Evolutionary conservation across 2,113 vertebrate species (phyloP).

Genomic region (Elephas maximus): DNA sequence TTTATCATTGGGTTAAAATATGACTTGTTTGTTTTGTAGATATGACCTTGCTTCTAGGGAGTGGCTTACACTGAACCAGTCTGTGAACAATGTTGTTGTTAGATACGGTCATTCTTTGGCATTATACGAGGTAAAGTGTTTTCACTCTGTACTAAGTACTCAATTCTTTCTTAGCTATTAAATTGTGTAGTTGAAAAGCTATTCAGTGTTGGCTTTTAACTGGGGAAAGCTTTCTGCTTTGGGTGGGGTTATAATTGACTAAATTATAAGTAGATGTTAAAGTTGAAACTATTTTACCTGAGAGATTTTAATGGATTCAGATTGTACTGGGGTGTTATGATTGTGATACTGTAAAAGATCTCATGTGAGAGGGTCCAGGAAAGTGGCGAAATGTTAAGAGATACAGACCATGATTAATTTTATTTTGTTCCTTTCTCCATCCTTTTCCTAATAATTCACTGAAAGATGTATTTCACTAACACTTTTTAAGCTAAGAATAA

Average conservation of each 20-base stretch:
- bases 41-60: slow-evolving; percentile 93
- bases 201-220: slow-evolving; percentile 45
- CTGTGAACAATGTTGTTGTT: slow-evolving; percentile 92
- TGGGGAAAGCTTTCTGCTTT: slow-evolving; percentile 8
- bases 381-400: not conserved
- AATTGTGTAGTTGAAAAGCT: slow-evolving; percentile 25
- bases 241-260: not conserved
- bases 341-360: slow-evolving; percentile 38
- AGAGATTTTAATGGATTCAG: slow-evolving; percentile 47
- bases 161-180: not conserved
- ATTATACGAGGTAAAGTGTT: slow-evolving; percentile 90
- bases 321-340: slow-evolving; percentile 4
- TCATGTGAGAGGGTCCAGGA: slow-evolving; percentile 28
- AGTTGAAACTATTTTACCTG: slow-evolving; percentile 11
- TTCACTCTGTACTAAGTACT: not conserved
- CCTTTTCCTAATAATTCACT: slow-evolving; percentile 32
- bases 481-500: slow-evolving; percentile 55
- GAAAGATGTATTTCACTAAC: slow-evolving; percentile 39
- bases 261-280: slow-evolving; percentile 60
- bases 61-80: slow-evolving; percentile 93
- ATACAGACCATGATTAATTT: slow-evolving; percentile 11
- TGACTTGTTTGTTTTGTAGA: slow-evolving; percentile 86
- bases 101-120: slow-evolving; percentile 97
- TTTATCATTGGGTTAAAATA: slow-evolving; percentile 69
- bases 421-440: slow-evolving; percentile 47